Evolutionary conservation across 2,888 invertebrate genomes (phyloP).

Genomic region (Pachliopta kotzebuea): DNA sequence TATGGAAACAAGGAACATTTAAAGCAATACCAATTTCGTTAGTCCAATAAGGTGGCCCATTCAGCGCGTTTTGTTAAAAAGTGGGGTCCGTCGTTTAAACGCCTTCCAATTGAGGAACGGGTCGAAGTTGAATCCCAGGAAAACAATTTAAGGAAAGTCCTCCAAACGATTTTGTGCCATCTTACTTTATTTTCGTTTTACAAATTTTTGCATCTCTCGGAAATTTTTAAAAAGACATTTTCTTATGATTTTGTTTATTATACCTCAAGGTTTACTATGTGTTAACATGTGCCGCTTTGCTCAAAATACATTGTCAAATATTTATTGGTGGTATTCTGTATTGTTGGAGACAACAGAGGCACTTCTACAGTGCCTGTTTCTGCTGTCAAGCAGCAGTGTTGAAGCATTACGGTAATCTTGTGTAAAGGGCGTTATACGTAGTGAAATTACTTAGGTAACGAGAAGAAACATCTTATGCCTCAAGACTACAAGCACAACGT

Average conservation of each 20-base stretch:
- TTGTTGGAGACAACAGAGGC: too few species aligned
- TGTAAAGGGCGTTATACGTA: too few species aligned
- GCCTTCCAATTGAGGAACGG: conserved; percentile 16
- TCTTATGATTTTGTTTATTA: background rate
- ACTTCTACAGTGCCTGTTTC: too few species aligned
- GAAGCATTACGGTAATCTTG: too few species aligned
- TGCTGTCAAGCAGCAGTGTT: too few species aligned
- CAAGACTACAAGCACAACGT: too few species aligned
- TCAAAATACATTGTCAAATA: too few species aligned
- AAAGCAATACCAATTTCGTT: conserved; percentile 21
- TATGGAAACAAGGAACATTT: conserved; percentile 9
- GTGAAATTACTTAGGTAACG: too few species aligned
- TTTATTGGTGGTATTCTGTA: too few species aligned
- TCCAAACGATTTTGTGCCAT: conserved; percentile 15
- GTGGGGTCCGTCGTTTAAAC: conserved; percentile 20
- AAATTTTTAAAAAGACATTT: background rate
- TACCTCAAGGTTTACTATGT: background rate
- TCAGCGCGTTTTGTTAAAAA: conserved; percentile 19
- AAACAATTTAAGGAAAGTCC: conserved; percentile 23
- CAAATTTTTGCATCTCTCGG: background rate
- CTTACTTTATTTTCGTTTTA: conserved; percentile 7
- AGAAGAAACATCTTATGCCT: too few species aligned
- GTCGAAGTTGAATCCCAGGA: conserved; percentile 18
- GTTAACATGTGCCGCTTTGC: background rate
- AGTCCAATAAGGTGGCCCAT: conserved; percentile 8